phyloP scores from a whole-genome alignment of 1,140 invertebrate species.

The Sminthurides bifidus region DNA sequence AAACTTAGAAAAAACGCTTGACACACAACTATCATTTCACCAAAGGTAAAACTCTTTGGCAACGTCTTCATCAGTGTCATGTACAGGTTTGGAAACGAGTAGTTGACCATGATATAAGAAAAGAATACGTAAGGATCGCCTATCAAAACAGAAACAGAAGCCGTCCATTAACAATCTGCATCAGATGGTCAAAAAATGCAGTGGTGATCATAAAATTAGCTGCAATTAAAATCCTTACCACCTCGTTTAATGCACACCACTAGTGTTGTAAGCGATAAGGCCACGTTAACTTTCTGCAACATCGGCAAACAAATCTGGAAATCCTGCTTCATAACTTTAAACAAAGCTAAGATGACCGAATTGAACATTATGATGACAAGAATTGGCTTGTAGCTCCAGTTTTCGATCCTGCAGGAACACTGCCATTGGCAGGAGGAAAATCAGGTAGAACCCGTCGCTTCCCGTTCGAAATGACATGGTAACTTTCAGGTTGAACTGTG shows the following conservation, averaged over 20 bases:
- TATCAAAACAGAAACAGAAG: background rate
- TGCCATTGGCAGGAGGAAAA: slow-evolving; percentile 16
- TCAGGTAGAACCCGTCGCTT: slow-evolving; percentile 15
- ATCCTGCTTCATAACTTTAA: background rate
- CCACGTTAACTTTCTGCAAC: background rate
- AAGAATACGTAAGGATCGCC: slow-evolving; percentile 1
- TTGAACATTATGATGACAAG: slow-evolving; percentile 4
- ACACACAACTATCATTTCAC: slow-evolving; percentile 1
- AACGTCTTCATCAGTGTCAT: background rate
- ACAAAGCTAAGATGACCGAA: slow-evolving; percentile 5
- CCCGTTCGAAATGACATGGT: slow-evolving; percentile 15
- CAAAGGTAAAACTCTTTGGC: background rate
- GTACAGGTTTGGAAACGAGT: background rate
- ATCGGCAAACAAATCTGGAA: background rate
- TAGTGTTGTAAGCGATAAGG: too few species aligned
- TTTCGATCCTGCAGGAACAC: slow-evolving; percentile 5
- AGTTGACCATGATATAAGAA: background rate
- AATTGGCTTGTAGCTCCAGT: background rate
- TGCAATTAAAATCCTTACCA: too few species aligned
- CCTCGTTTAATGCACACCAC: too few species aligned
- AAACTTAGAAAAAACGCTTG: slow-evolving; percentile 1
- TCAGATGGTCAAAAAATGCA: too few species aligned
- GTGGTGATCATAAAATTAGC: too few species aligned
- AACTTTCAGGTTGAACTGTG: too few species aligned
- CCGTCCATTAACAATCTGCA: too few species aligned